Evolutionary conservation across 2,888 invertebrate species (phyloP).

Genomic region (Andrena hattorfiana): DNA sequence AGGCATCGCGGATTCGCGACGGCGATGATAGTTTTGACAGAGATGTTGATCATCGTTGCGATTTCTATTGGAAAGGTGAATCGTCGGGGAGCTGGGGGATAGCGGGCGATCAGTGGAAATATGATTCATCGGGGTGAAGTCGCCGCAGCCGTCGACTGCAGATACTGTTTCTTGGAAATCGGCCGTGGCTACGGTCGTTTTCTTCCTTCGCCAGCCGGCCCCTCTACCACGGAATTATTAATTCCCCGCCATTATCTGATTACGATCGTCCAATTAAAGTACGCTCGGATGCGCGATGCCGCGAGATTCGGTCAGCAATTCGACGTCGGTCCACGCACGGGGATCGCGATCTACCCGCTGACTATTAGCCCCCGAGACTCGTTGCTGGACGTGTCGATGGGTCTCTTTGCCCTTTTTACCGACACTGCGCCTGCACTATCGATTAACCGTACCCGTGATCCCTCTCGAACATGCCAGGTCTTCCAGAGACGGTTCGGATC

Average conservation of each 20-base stretch:
- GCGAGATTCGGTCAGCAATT: slow-evolving; percentile 52
- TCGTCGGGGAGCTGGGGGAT: not conserved
- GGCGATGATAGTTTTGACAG: too few species aligned
- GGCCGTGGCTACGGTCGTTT: slow-evolving; percentile 13
- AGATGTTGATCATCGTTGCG: too few species aligned
- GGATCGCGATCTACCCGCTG: slow-evolving; percentile 53
- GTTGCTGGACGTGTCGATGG: slow-evolving; percentile 50
- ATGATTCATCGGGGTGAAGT: slow-evolving; percentile 21
- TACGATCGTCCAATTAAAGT: slow-evolving; percentile 69
- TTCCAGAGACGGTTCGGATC: not conserved
- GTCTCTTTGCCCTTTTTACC: slow-evolving; percentile 39
- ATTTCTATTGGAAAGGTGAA: not conserved
- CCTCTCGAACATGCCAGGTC: slow-evolving; percentile 9
- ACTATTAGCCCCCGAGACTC: slow-evolving; percentile 57
- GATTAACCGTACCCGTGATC: slow-evolving; percentile 34
- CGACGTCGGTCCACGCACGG: slow-evolving; percentile 51
- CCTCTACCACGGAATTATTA: slow-evolving; percentile 61
- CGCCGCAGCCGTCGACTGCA: slow-evolving; percentile 1
- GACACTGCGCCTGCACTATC: slow-evolving; percentile 31
- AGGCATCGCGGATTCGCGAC: too few species aligned
- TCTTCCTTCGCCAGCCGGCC: slow-evolving; percentile 12
- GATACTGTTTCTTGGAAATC: slow-evolving; percentile 16
- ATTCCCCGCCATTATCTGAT: slow-evolving; percentile 60
- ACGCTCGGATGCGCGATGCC: slow-evolving; percentile 50
- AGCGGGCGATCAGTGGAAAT: not conserved